These are phyloP conservation scores for Arvicanthis niloticus DNA, from an alignment of 2,113 vertebrate genomes.

Conservation along the genomic window DNA sequence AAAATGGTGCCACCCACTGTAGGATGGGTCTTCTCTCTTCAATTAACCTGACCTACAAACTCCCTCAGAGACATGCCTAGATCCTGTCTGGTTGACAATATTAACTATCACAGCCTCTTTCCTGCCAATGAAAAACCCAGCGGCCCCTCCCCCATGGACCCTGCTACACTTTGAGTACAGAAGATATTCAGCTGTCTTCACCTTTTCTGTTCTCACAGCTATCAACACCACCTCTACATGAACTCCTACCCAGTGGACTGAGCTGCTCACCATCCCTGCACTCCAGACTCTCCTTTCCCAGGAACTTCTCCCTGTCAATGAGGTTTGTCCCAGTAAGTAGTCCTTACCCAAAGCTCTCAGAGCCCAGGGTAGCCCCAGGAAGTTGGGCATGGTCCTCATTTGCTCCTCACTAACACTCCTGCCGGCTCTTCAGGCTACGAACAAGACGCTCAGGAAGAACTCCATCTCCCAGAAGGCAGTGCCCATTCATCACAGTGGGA, in stretches of 20 bases:
- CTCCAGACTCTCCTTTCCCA: background rate
- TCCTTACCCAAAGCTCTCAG: background rate
- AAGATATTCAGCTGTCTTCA: background rate
- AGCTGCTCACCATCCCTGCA: background rate
- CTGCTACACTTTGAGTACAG: background rate
- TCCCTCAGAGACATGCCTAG: background rate
- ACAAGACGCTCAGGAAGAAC: background rate
- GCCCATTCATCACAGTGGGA: conserved; percentile 49
- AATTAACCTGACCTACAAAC: background rate
- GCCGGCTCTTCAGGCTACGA: background rate
- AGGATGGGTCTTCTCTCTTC: background rate
- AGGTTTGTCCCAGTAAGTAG: background rate
- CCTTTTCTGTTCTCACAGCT: background rate
- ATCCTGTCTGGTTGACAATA: background rate
- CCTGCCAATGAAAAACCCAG: background rate
- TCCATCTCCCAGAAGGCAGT: background rate
- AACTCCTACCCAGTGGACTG: background rate
- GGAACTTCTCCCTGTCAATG: background rate
- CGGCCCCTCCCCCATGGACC: rapidly evolving
- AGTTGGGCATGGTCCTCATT: background rate
- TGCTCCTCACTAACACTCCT: background rate
- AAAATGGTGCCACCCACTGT: background rate
- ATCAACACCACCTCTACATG: background rate
- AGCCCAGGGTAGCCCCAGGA: background rate
- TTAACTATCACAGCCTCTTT: background rate